Base-by-base conservation (phyloP, 2,113 vertebrate genomes). In the Noturus placidus region DNA sequence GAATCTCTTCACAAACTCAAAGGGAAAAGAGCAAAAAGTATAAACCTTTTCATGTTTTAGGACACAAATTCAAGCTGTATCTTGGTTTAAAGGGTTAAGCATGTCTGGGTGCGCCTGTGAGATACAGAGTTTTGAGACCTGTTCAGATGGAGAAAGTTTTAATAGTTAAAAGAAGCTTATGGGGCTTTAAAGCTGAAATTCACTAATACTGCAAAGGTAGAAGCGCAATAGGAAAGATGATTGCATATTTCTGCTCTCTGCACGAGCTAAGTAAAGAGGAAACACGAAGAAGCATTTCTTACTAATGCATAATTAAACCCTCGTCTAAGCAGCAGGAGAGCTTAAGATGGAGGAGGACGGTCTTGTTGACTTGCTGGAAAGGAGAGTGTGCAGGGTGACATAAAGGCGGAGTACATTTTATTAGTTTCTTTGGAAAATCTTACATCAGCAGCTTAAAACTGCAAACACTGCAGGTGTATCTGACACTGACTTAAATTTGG, bases 231-330 rank as follows among this genome's bases (percentile, higher is more conserved):
- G 57, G 22, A 56, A 38, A 84, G 57, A 88, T 76, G 87, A 78
- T 88, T 84, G 82, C 72, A 27, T 72, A 63, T 77, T 59, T 70
- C 57, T 50, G 69, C 69, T 52, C 57, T 56, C 20, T 56, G 52
- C 72, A 76, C 11, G 38, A 83, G 69, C 42, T 61, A 57, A 74
- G 79, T 57, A 57, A 72, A 20, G 69, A 87, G 76, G 80, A 70
- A 77, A 76, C 76, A 42, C 56, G 54, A 70, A 82, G 65, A 52
- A 69, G 82, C 70, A 57, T 84, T 78, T 57, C 87, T 77, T 46
- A 14, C 81, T 88, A 69, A 78, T 88, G 72, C 87, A 84, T 88
- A 84, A 88, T 84, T 88, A 78, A 88, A 84, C 81, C 72, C 30
- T 56, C 11, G 27, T 74, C 70, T 84, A 67, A 78, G 82, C 59